Base-by-base conservation (phyloP, 1,140 invertebrate genomes). In the Papilio dardanus region DNA sequence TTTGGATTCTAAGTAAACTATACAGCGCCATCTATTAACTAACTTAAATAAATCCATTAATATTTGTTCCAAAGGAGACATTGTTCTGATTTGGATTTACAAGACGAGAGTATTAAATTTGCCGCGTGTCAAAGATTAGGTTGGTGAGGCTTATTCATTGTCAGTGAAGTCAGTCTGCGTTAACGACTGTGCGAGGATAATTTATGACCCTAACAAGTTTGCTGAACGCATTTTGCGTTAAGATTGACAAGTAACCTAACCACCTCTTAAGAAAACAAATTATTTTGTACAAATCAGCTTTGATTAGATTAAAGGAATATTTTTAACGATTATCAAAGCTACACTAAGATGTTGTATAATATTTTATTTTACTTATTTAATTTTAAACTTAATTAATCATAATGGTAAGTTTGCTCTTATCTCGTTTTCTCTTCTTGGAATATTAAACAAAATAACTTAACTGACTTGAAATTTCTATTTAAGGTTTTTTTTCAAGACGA, bases 41-140 rank as follows among this genome's bases (percentile, higher is more conserved):
- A 2, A 7, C 5, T 3, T 50, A 21, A 50, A 21, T 21, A 21
- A 50, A n/a, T 21, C 8, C 50, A 54, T 62, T 62, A 62, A 28
- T 62, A 28, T 62, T 62, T 50, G 5, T 12, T 62, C 10, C 10
- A 62, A 62, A 14, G 1, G 1, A 62, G 54, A 62, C 24, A 62
- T 62, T 50, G 3, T 50, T 62, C 21, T 14, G 24, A 28, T 62
- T 62, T 28, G 24, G 21, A 62, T 62, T 35, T 67, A 67, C 16
- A 67, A 67, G 30, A 67, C 2, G 19, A 69, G 67, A 69, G 67
- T 69, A 69, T 69, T 69, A 69, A 69, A 69, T 69, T 69, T 69
- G 21, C 35, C 35, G 67, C 19, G 35, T 69, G 65, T 35, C 65
- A 66, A 66, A 66, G 65, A 66, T 66, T 35, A 69, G 19, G 35